phyloP scores from a whole-genome alignment of 1,140 invertebrate genomes.

The Drosophila ambigua region DNA sequence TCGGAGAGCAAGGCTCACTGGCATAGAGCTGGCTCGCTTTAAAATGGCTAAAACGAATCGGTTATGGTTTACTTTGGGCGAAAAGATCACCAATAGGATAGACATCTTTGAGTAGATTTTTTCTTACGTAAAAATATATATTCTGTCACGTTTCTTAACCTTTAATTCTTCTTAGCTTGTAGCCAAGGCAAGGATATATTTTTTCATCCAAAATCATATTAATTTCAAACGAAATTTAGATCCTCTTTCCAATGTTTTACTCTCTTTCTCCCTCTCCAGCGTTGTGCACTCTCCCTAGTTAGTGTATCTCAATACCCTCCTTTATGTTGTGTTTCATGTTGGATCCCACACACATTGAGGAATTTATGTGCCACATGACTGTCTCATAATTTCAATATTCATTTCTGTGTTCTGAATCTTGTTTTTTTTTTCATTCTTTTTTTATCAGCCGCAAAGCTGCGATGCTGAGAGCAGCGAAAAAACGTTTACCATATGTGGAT shows the following conservation, averaged over 20 bases:
- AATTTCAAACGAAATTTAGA: slow-evolving; percentile 12
- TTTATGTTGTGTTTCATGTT: slow-evolving; percentile 19
- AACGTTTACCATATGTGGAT: slow-evolving; percentile 55
- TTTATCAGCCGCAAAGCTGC: slow-evolving; percentile 29
- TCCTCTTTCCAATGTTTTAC: slow-evolving; percentile 1
- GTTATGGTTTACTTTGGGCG: too few species aligned
- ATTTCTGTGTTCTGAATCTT: slow-evolving; percentile 51
- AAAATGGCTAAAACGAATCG: too few species aligned
- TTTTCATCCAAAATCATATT: slow-evolving; percentile 5
- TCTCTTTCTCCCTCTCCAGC: too few species aligned
- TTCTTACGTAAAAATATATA: too few species aligned
- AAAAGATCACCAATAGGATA: too few species aligned
- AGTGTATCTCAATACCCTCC: not conserved
- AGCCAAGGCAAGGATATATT: not conserved
- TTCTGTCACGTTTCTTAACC: too few species aligned
- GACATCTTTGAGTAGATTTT: too few species aligned
- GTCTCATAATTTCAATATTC: slow-evolving; percentile 65
- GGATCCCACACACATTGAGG: slow-evolving; percentile 76
- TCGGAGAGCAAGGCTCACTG: too few species aligned
- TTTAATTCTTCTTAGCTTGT: too few species aligned
- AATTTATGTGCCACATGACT: slow-evolving; percentile 65
- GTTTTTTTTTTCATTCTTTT: slow-evolving; percentile 31
- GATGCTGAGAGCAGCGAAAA: too few species aligned
- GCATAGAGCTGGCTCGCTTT: too few species aligned
- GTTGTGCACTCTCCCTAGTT: not conserved